Evolutionary conservation across 2,888 invertebrate species (phyloP), one percentile per base, ranked within the genome.

Genomic region (Phorcus lineatus): DNA sequence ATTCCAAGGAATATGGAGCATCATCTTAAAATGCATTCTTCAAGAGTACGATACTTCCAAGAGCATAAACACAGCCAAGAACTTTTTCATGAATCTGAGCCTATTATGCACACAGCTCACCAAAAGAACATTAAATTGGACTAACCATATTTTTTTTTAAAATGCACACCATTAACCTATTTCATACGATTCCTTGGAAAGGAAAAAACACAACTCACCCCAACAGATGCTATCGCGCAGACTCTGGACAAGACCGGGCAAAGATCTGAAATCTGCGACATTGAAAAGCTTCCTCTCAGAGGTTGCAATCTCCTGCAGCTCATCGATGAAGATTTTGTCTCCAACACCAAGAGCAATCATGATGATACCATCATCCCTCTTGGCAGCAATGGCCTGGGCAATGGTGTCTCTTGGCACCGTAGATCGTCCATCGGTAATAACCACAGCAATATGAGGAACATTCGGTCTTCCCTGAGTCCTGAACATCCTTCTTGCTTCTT

Each of bases 381-480:
- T 80, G 53, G 83, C 83, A 19, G 79, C 53, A 22, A 77, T 36
- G n/a, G 83, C 83, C 55, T 83, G 79, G n/a, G 67, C 74, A 22
- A 87, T 85, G 28, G 89, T 90, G 53, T 86, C 81, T 24, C 84
- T 76, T 2, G 88, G 87, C 24, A 86, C 83, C 0, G 85, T 85
- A 0, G 90, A 90, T 24, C 87, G 77, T 1, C 90, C 90, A 62
- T 90, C 90, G 11, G 90, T 90, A 79, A 90, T 88, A 36, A 90
- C 88, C 17, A 90, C 86, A 17, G 86, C 86, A n/a, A 90, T 84
- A 70, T 89, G 88, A 0, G 90, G 89, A 0, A 88, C 87, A 66
- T 87, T 83, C 7, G 80, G 80, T 47, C 88, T 82, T 31, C 85
- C 86, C 40, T 88, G 86, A 11, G 66, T 78, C 0, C 74, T 77